Base-by-base conservation (phyloP, 2,888 invertebrate genomes). In the Erannis defoliaria region DNA sequence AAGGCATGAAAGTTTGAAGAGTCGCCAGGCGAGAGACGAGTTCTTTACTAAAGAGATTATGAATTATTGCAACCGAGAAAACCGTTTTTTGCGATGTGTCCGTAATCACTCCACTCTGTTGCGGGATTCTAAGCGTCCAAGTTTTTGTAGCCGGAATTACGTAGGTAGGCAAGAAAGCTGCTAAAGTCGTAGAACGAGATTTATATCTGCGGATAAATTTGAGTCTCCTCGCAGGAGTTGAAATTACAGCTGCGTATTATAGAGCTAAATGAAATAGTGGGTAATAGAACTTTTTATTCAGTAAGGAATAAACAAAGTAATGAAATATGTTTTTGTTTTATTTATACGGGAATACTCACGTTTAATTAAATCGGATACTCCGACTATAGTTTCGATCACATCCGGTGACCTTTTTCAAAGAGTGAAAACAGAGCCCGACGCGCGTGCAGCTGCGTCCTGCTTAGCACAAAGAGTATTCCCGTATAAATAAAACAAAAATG, bases 1-100 rank as follows among this genome's bases (percentile, higher is more conserved):
- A 82, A 73, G 77, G 68, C 71, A 72, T 78, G 72, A 76, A 84
- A 80, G 75, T 82, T 82, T 76, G 69, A 78, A 65, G 71, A 78
- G 74, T 77, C 78, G 65, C 64, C 72, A 68, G 65, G 70, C 66
- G 64, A 70, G 56, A 68, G 72, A 70, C 38, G 70, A 76, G 67
- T 80, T 77, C 72, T 75, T 76, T 73, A 67, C 66, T 70, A 72
- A 73, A 68, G 70, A 77, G 76, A 78, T 80, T 80, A 80, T 79
- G 73, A 81, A 77, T 78, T 75, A 81, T 78, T 76, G 77, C 75
- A 74, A 73, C 64, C 70, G 64, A 72, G 70, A 69, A 72, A 75
- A 73, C 68, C 64, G 67, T 58, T 67, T 67, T 59, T 69, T 62
- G 55, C 46, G 65, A 68, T 66, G 63, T 63, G 67, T 73, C 70